A percentile compares a stretch with the other conserved stretches of the same genome.
phyloP scores from a whole-genome alignment of 2,888 invertebrate genomes.

The Heliconius charithonia region DNA sequence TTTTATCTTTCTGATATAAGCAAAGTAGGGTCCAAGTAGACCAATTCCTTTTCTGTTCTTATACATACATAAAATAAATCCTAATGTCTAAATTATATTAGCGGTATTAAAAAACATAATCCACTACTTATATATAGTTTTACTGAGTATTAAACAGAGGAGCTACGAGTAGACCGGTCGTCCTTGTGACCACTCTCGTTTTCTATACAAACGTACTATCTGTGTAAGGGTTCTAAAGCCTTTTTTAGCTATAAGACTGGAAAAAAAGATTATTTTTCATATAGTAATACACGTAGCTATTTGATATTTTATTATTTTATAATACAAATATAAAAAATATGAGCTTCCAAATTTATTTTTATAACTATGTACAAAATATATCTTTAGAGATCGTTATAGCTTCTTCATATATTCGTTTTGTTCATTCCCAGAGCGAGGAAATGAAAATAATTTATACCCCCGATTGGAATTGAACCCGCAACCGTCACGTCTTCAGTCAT shows the following conservation, averaged over 20 bases:
- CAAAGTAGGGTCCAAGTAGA: no score
- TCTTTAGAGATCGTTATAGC: no score
- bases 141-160: not conserved
- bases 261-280: not conserved
- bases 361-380: no score
- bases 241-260: not conserved
- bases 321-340: no score
- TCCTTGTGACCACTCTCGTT: slow-evolving; percentile 29
- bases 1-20: no score
- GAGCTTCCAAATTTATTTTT: no score
- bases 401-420: no score
- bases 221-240: not conserved
- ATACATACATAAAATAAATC: not conserved
- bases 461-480: not conserved
- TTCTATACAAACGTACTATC: slow-evolving; percentile 16
- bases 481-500: not conserved
- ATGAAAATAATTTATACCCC: not conserved
- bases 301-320: no score
- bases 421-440: not conserved
- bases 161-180: slow-evolving; percentile 19
- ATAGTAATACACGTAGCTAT: not conserved
- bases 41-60: no score
- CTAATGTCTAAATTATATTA: not conserved
- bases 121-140: not conserved
- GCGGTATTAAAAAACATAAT: not conserved